Evolutionary conservation across 1,140 invertebrate species (phyloP).

Genomic region (Geopemphigus sp.): DNA sequence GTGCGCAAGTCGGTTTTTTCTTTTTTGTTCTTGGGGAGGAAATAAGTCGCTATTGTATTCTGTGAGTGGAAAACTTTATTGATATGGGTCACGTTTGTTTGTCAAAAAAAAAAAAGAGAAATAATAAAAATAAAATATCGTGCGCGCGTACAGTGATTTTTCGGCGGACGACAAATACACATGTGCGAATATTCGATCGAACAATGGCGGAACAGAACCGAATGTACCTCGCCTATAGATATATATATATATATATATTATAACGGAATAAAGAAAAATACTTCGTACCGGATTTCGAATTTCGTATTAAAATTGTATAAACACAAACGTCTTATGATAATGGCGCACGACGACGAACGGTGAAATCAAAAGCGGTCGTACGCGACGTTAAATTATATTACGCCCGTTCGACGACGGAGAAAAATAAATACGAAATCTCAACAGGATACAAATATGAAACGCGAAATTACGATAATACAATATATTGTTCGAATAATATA

Average conservation of each 20-base stretch:
- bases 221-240: too few relatives aligned
- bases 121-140: neutral
- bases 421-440: conserved; percentile 5
- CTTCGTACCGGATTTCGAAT: neutral
- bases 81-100: conserved; percentile 45
- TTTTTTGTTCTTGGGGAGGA: neutral
- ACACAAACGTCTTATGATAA: neutral
- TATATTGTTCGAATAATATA: neutral
- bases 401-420: neutral
- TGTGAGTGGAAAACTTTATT: conserved; percentile 38
- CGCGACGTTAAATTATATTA: neutral
- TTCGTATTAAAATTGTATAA: neutral
- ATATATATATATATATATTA: too few relatives aligned
- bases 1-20: neutral
- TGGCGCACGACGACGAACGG: neutral
- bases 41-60: conserved; percentile 23
- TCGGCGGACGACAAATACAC: neutral
- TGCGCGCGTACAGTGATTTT: neutral
- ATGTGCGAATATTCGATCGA: neutral
- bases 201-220: neutral
- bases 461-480: neutral
- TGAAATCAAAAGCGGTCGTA: neutral
- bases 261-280: neutral
- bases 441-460: neutral
- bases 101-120: conserved; percentile 23